Evolutionary conservation across 2,888 invertebrate species (phyloP), one percentile per base, ranked within the genome.

Genomic region (Drosophila fulvimacula): DNA sequence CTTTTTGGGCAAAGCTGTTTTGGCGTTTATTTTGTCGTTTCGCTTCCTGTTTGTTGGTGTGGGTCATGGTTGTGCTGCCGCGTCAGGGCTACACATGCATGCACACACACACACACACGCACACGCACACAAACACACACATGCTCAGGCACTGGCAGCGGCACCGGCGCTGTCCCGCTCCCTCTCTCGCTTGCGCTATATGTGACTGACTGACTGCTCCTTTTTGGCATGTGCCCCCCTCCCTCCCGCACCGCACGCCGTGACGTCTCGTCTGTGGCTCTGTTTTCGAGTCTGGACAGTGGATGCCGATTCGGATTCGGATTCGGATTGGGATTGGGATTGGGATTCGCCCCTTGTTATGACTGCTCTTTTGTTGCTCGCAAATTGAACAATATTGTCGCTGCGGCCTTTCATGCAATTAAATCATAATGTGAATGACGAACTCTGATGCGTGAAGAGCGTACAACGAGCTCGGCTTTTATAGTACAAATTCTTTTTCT

Each of bases 11-110:
- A 81, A 82, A 66, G 72, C 75, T 69, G 82, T 70, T 89, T 80
- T 76, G 63, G 71, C 71, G 59, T 79, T 77, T 69, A 63, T 65
- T 73, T 72, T 59, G 63, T 57, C 63, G 69, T 67, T 75, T 75
- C 76, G 72, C 65, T 79, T 80, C 78, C 76, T 83, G 75, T 75
- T 89, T 84, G 84, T 90, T 90, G 90, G 90, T 90, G 90, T 90
- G 90, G 90, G 90, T 90, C 90, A 90, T 91, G 90, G 90, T 91
- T 83, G 72, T 87, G 72, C 53, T 64, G 80, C 52, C 80, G 86
- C 77, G 65, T 74, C 74, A 74, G 64, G 73, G 65, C 66, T 62
- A 57, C 76, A 59, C 49, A 52, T 27, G 52, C 55, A 60, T 53
- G 38, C 44, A 27, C 27, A n/a, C 24, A 27, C 5, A 61, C 46